A percentile compares a stretch with the other conserved stretches of the same genome.
Evolutionary conservation across 1,140 invertebrate species (phyloP).

Genomic region (Acromyrmex charruanus): DNA sequence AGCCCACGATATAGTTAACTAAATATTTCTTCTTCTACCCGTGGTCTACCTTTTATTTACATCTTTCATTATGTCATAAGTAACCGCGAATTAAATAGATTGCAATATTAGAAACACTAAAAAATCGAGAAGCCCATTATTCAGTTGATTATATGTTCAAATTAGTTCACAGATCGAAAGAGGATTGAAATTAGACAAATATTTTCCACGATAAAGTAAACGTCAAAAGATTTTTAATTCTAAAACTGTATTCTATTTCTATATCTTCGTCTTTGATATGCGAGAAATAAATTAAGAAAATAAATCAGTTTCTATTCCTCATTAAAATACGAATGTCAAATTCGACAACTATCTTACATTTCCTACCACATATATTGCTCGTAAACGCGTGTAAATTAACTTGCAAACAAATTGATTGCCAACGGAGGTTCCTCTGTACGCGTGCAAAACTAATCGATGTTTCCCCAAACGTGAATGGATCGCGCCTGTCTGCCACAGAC

Average conservation of each 20-base stretch:
- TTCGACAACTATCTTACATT: not conserved
- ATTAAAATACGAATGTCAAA: not conserved
- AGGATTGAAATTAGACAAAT: not conserved
- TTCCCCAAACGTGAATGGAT: slow-evolving; percentile 40
- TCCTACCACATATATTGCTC: not conserved
- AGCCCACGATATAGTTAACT: slow-evolving; percentile 51
- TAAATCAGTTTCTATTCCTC: not conserved
- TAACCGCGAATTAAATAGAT: not conserved
- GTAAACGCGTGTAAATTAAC: not conserved
- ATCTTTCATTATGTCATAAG: not conserved
- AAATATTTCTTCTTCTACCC: slow-evolving; percentile 27
- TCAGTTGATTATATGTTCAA: not conserved
- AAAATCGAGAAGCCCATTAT: not conserved
- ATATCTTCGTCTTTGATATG: not conserved
- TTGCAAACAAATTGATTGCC: slow-evolving; percentile 53
- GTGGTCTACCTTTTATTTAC: not conserved
- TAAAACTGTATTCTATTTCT: not conserved
- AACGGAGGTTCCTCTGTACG: not conserved
- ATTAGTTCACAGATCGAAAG: not conserved
- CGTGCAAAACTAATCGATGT: slow-evolving; percentile 59
- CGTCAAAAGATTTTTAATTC: not conserved
- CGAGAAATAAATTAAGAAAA: not conserved
- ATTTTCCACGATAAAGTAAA: not conserved
- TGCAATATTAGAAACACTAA: not conserved
- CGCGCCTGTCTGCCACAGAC: slow-evolving; percentile 47